Evolutionary conservation across 2,888 invertebrate species (phyloP), one percentile per base, ranked within the genome.

Genomic region (Xestia c-nigrum): DNA sequence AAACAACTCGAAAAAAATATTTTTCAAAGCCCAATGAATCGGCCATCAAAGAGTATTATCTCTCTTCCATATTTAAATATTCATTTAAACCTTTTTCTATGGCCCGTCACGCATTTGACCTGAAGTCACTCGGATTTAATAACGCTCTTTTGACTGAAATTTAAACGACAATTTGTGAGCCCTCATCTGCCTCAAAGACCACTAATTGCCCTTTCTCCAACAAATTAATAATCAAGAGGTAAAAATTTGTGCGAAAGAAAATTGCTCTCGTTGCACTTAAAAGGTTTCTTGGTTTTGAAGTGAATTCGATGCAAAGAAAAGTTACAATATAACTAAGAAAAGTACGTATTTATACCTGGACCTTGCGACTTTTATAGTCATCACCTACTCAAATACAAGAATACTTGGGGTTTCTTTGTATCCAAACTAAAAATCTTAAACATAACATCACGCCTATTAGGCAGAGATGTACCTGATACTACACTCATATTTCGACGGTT

Each of bases 61-160:
- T 85, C 80, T 46, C n/a, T 70, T 80, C 84, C 65, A 80, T 81
- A 89, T 89, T 92, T 90, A 92, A 94, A 94, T 92, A 92, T 93
- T 92, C 91, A 91, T 91, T 90, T 88, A 65, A 90, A 76, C 90
- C 91, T 90, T 91, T 93, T 92, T 90, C 91, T 90, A 57, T 40
- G 40, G 69, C 59, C 46, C 69, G 88, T 90, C 87, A 89, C 86
- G 87, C 89, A 89, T 90, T 91, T 92, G 91, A 92, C 91, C 92
- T 88, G 77, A 91, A 90, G 88, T 91, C 90, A 87, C 87, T 92
- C 83, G 89, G 91, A 91, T 93, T 93, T 93, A 93, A 93, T 93
- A 92, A 91, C 90, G 89, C 86, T 86, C 85, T 89, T 90, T 90
- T 88, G 89, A 90, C 89, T 91, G 90, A 91, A 92, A 92, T 92